These are phyloP conservation scores for Cyrtonyx montezumae DNA, from an alignment of 2,113 vertebrate genomes.

Conservation along the genomic window DNA sequence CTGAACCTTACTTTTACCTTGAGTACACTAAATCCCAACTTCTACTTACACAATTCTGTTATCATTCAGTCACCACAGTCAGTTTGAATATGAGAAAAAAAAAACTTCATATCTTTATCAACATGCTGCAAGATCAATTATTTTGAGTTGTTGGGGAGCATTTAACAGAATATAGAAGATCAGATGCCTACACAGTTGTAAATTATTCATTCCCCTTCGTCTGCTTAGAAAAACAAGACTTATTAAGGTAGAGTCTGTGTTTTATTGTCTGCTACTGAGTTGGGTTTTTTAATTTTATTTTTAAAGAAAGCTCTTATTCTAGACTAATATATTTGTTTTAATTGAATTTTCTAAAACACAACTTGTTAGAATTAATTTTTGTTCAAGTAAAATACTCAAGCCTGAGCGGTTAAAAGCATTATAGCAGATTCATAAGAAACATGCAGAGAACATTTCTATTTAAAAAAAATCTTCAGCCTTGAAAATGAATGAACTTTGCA, in stretches of 20 bases:
- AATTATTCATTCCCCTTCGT: neutral
- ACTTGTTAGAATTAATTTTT: neutral
- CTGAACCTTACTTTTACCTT: neutral
- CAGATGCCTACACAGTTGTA: neutral
- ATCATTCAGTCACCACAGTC: neutral
- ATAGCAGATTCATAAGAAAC: neutral
- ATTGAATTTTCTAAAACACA: neutral
- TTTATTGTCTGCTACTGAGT: neutral
- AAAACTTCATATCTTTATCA: neutral
- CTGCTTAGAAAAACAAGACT: neutral
- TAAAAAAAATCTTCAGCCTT: neutral
- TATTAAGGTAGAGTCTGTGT: neutral
- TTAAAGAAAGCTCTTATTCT: neutral
- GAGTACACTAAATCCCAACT: neutral
- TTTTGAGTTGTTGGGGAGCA: neutral
- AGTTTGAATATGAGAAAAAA: neutral
- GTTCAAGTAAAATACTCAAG: neutral
- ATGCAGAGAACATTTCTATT: neutral
- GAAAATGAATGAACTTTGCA: neutral
- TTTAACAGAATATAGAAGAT: neutral
- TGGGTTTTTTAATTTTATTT: neutral
- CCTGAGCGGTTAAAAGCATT: neutral
- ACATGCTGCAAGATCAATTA: neutral
- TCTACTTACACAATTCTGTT: neutral
- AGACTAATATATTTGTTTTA: neutral